Percentiles rank a stretch among this genome's conserved stretches.
Evolutionary conservation across 2,888 invertebrate genomes (phyloP).

Genomic region (Morpho helenor): DNA sequence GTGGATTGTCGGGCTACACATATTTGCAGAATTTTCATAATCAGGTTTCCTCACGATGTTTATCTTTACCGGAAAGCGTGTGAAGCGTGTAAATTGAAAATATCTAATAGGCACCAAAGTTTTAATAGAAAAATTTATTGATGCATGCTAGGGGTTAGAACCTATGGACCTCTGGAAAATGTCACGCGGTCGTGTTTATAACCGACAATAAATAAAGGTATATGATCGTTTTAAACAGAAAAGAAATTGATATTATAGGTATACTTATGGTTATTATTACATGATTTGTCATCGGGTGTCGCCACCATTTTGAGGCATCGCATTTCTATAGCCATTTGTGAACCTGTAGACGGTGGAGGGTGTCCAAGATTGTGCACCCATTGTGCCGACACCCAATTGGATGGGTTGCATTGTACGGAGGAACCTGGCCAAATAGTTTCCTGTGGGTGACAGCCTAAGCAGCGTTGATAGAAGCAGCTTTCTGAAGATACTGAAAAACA

Average conservation of each 20-base stretch:
- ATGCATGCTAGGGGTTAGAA: too few species aligned
- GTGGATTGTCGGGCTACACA: too few species aligned
- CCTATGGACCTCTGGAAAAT: too few species aligned
- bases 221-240: too few species aligned
- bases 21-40: background rate
- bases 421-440: conserved; percentile 44
- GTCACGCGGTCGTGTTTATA: too few species aligned
- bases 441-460: conserved; percentile 59
- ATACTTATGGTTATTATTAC: conserved; percentile 34
- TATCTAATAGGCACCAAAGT: too few species aligned
- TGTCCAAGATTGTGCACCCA: conserved; percentile 69
- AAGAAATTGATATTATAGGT: too few species aligned
- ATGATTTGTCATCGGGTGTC: conserved; percentile 66
- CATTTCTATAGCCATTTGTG: conserved; percentile 59
- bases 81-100: too few species aligned
- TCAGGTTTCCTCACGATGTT: too few species aligned
- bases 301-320: conserved; percentile 69
- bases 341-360: conserved; percentile 62
- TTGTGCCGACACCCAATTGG: conserved; percentile 62
- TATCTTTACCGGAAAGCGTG: too few species aligned
- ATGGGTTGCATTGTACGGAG: conserved; percentile 51
- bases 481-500: conserved; percentile 49
- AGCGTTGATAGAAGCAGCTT: conserved; percentile 61
- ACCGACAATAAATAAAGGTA: too few species aligned
- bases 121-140: too few species aligned